phyloP scores from a whole-genome alignment of 2,888 invertebrate genomes.

The Hirtodrosophila duncani region DNA sequence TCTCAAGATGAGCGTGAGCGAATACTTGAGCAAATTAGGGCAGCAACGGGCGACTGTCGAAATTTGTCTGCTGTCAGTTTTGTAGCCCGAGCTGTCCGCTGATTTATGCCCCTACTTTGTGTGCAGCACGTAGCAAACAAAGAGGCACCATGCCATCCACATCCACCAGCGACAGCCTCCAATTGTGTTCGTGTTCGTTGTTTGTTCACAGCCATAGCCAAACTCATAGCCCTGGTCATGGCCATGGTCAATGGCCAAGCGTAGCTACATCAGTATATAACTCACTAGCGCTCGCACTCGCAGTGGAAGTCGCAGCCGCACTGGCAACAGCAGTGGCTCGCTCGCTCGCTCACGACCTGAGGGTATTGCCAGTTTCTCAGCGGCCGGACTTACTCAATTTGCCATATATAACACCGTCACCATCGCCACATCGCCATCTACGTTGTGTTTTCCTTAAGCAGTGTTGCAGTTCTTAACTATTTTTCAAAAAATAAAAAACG shows the following conservation, averaged over 20 bases:
- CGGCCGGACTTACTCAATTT: constrained; percentile 71
- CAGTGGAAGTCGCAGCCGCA: constrained; percentile 49
- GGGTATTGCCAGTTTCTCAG: constrained; percentile 66
- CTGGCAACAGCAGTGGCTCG: not conserved
- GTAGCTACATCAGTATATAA: constrained; percentile 68
- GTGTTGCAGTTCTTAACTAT: constrained; percentile 59
- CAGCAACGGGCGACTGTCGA: constrained; percentile 64
- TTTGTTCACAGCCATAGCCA: no score
- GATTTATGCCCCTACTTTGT: constrained; percentile 60
- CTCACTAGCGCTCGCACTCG: constrained; percentile 52
- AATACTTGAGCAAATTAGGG: constrained; percentile 73
- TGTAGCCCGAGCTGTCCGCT: constrained; percentile 60
- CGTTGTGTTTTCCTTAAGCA: constrained; percentile 9
- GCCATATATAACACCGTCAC: constrained; percentile 61
- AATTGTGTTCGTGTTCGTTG: constrained; percentile 41
- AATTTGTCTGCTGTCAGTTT: constrained; percentile 70
- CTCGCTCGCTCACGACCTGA: constrained; percentile 57
- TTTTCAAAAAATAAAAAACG: constrained; percentile 44
- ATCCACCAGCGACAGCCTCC: constrained; percentile 32
- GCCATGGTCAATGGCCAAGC: constrained; percentile 8
- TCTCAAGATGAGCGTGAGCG: constrained; percentile 62
- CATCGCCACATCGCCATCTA: constrained; percentile 15
- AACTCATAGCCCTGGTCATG: no score
- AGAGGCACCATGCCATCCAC: constrained; percentile 4
- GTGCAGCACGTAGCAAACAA: constrained; percentile 54